A percentile compares a stretch with the other conserved stretches of the same genome.
These are phyloP conservation scores for Mellilla xanthometata DNA, from an alignment of 2,888 invertebrate species.

Conservation along the genomic window DNA sequence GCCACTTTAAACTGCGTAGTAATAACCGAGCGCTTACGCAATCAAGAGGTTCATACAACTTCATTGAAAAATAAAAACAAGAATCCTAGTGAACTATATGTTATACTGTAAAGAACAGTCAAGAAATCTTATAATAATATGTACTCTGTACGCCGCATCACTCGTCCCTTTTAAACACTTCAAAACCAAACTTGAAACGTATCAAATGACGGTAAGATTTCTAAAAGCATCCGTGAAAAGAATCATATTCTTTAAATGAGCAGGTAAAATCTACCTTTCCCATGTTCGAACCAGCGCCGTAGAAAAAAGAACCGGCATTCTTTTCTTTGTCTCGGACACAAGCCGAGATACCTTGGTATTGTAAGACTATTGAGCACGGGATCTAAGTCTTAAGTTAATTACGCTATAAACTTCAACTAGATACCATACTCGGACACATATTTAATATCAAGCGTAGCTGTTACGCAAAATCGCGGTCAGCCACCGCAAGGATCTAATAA, in stretches of 20 bases:
- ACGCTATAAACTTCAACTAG: too few species aligned
- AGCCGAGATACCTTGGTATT: background rate
- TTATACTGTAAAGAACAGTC: too few species aligned
- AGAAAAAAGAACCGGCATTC: conserved; percentile 40
- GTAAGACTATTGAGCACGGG: too few species aligned
- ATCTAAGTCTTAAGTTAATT: too few species aligned
- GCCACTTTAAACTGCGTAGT: conserved; percentile 1
- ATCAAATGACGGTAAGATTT: conserved; percentile 54
- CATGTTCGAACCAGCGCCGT: conserved; percentile 40
- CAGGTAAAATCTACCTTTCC: conserved; percentile 69
- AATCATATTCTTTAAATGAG: conserved; percentile 54
- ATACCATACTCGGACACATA: too few species aligned
- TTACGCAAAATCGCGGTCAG: conserved; percentile 17
- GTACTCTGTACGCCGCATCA: background rate
- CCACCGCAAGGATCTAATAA: conserved; percentile 7
- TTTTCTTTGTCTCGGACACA: conserved; percentile 37
- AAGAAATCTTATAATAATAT: too few species aligned
- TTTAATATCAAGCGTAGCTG: too few species aligned
- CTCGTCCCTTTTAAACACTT: conserved; percentile 7
- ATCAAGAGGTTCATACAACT: too few species aligned
- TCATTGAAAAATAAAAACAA: too few species aligned
- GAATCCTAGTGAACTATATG: too few species aligned
- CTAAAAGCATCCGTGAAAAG: conserved; percentile 44
- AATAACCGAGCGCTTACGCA: background rate
- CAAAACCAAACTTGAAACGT: conserved; percentile 36